Evolutionary conservation across 2,113 vertebrate species (phyloP).

Genomic region (Tupaia tana): DNA sequence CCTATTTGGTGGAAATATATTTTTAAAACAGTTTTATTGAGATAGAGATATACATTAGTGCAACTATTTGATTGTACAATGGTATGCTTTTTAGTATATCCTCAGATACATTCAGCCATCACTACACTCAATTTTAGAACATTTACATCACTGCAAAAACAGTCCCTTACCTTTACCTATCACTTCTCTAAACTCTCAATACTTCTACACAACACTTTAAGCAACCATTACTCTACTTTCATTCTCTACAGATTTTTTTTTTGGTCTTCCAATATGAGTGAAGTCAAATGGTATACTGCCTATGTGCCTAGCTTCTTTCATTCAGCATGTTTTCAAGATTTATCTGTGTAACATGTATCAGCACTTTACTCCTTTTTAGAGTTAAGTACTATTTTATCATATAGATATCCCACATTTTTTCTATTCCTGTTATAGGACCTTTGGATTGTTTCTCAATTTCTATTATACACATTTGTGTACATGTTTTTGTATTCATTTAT

Average conservation of each 20-base stretch:
- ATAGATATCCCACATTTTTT: background rate
- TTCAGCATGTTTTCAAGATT: background rate
- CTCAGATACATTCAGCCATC: background rate
- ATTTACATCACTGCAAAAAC: background rate
- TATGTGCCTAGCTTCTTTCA: background rate
- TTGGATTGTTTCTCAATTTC: background rate
- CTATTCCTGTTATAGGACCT: background rate
- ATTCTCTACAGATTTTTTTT: background rate
- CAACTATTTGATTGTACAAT: background rate
- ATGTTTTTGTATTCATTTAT: background rate
- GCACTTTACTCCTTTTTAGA: background rate
- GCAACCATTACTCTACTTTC: background rate
- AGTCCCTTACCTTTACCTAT: background rate
- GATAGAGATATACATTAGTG: background rate
- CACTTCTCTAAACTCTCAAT: background rate
- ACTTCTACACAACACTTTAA: background rate
- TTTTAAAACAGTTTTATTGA: background rate
- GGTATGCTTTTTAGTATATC: background rate
- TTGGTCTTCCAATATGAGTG: background rate
- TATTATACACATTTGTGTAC: background rate
- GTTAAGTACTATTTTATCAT: background rate
- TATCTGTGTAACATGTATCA: background rate
- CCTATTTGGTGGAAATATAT: background rate
- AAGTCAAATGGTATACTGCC: background rate
- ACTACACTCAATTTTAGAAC: background rate